Evolutionary conservation across 1,140 invertebrate genomes (phyloP), one percentile per base, ranked within the genome.

Genomic region (Drosophila punjabiensis): DNA sequence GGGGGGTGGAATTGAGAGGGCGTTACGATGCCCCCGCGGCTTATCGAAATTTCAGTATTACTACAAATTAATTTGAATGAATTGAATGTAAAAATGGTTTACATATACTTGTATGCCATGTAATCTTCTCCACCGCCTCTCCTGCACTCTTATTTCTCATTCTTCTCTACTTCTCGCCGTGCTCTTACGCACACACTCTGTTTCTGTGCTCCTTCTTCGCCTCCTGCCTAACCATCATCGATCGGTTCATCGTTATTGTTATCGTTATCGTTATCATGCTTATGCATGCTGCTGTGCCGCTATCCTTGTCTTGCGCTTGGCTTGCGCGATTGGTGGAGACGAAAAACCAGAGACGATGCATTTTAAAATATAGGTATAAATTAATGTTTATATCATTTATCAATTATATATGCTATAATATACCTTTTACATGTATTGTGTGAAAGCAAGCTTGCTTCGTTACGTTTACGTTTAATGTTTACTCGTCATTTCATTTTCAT

Each of bases 11-110:
- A 13, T 35, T 20, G 32, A 35, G 32, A 55, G 64, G 65, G 47
- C 53, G 28, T 56, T 39, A 37, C 33, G 53, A 52, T 30, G 56
- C 56, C 62, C 56, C 58, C 33, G 6, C 20, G 45, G 28, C 33
- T 63, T 88, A 68, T 89, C 79, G 75, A 85, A 89, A 85, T 85
- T 89, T 90, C 67, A 90, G 82, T 89, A 90, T 89, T 90, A 82
- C 86, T 89, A 89, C 76, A 89, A 89, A 90, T 89, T 89, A 90
- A 79, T 85, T 89, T 90, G 86, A 88, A 90, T 88, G 86, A 90
- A 88, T 88, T 85, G 74, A 89, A 89, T 89, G 85, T 89, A 89
- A 89, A 81, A 89, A 85, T 90, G 81, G 86, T 90, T 84, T 81
- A 88, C 85, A 88, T 84, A 83, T 86, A 64, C 64, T 56, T 74